These are phyloP conservation scores for Chydorus sphaericus DNA, from an alignment of 2,888 invertebrate genomes.

Conservation along the genomic window DNA sequence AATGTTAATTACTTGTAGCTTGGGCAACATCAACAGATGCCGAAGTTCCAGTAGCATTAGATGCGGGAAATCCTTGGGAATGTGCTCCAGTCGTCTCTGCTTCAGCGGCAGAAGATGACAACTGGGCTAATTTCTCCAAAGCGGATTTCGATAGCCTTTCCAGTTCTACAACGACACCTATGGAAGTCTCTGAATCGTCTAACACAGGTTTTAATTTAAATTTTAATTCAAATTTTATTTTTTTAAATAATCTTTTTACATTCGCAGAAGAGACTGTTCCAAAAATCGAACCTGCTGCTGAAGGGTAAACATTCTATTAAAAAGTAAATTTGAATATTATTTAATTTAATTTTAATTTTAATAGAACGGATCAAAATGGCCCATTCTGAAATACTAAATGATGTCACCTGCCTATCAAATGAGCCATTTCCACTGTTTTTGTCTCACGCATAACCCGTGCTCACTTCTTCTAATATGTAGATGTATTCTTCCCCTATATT, in stretches of 20 bases:
- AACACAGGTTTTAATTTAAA: background rate
- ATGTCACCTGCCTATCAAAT: no score
- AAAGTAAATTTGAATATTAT: no score
- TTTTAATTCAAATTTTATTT: background rate
- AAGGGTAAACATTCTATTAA: no score
- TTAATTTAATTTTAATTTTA: no score
- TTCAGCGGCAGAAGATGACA: slow-evolving; percentile 19
- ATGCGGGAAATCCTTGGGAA: slow-evolving; percentile 30
- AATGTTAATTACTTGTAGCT: slow-evolving; percentile 2
- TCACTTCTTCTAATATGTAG: no score
- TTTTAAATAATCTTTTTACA: background rate
- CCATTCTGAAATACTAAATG: no score
- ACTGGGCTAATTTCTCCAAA: slow-evolving; percentile 26
- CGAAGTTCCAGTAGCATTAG: slow-evolving; percentile 27
- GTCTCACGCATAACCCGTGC: no score
- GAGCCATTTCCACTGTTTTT: no score
- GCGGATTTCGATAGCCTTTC: slow-evolving; percentile 16
- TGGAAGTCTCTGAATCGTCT: background rate
- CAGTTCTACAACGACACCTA: background rate
- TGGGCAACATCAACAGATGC: slow-evolving; percentile 24
- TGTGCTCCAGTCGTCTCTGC: slow-evolving; percentile 23
- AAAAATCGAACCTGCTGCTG: no score
- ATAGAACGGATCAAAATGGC: no score
- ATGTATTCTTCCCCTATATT: no score
- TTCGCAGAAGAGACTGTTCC: no score